phyloP scores from a whole-genome alignment of 2,888 invertebrate genomes.

The Ochropleura plecta region DNA sequence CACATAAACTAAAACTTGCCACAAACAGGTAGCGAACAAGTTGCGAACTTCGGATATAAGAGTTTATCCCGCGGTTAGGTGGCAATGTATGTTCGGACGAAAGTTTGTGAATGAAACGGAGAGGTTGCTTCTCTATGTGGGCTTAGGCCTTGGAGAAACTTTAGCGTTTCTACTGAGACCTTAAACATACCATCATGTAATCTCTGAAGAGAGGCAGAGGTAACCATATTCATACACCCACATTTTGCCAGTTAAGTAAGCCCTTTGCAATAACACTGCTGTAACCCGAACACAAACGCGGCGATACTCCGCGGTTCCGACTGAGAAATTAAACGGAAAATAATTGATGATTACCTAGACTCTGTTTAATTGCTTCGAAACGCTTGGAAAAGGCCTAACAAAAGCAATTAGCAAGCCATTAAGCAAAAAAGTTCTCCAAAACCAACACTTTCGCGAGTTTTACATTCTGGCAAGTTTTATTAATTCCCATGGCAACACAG shows the following conservation, averaged over 20 bases:
- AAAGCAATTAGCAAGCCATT: conserved; percentile 1
- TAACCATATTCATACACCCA: no score
- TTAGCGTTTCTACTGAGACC: conserved; percentile 12
- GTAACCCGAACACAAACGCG: neutral
- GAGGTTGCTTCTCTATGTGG: conserved; percentile 3
- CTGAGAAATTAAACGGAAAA: neutral
- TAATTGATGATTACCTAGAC: neutral
- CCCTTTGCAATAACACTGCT: neutral
- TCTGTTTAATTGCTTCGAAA: neutral
- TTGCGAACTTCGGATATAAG: conserved; percentile 49
- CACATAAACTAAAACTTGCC: conserved; percentile 57
- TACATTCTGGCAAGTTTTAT: conserved; percentile 23
- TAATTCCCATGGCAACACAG: conserved; percentile 30
- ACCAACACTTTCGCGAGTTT: conserved; percentile 12
- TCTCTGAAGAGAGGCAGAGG: neutral
- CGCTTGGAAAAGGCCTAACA: neutral
- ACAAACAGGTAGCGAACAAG: conserved; percentile 35
- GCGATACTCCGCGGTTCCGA: neutral
- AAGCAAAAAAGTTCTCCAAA: neutral
- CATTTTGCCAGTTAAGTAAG: neutral
- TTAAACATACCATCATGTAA: neutral
- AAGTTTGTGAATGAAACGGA: conserved; percentile 31
- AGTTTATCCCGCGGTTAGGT: conserved; percentile 39
- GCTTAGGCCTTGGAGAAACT: conserved; percentile 2
- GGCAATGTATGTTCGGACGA: conserved; percentile 3